Percentiles rank a stretch among this genome's conserved stretches.
These are phyloP conservation scores for Atopsyche davidsoni DNA, from an alignment of 1,140 invertebrate species.

Conservation along the genomic window DNA sequence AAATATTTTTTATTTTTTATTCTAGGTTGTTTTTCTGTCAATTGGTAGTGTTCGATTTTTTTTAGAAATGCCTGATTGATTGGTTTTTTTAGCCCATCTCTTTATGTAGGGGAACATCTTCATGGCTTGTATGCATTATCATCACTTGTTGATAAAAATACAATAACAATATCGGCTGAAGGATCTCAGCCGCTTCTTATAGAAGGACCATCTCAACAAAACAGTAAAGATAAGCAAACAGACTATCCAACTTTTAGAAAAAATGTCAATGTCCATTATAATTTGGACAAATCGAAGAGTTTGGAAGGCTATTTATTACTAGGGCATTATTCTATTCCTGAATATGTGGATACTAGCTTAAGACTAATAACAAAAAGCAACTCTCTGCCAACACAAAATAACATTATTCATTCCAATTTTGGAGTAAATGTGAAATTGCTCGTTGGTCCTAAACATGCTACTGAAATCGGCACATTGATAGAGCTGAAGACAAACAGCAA, in stretches of 20 bases:
- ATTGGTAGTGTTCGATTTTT: not conserved
- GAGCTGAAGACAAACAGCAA: not conserved
- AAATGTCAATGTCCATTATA: constrained; percentile 46
- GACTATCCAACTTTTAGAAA: constrained; percentile 38
- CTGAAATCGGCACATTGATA: too few species aligned
- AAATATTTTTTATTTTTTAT: too few species aligned
- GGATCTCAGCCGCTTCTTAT: constrained; percentile 57
- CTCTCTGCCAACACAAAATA: constrained; percentile 12
- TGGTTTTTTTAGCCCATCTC: constrained; percentile 67
- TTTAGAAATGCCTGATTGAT: not conserved
- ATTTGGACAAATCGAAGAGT: constrained; percentile 39
- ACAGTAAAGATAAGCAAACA: constrained; percentile 34
- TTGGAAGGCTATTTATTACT: constrained; percentile 47
- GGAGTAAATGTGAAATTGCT: constrained; percentile 20
- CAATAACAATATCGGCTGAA: constrained; percentile 62
- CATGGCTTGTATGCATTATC: constrained; percentile 87
- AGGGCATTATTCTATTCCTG: constrained; percentile 78
- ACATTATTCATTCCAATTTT: constrained; percentile 13
- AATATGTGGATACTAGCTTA: constrained; percentile 39
- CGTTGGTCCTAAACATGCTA: constrained; percentile 18
- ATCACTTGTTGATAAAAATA: constrained; percentile 82
- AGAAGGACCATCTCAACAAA: constrained; percentile 55
- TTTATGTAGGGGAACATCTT: constrained; percentile 88
- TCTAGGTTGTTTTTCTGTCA: too few species aligned
- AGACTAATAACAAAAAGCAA: constrained; percentile 29